Conservation (phyloP, 2,888 invertebrate species). For the Agelastica alni region DNA sequence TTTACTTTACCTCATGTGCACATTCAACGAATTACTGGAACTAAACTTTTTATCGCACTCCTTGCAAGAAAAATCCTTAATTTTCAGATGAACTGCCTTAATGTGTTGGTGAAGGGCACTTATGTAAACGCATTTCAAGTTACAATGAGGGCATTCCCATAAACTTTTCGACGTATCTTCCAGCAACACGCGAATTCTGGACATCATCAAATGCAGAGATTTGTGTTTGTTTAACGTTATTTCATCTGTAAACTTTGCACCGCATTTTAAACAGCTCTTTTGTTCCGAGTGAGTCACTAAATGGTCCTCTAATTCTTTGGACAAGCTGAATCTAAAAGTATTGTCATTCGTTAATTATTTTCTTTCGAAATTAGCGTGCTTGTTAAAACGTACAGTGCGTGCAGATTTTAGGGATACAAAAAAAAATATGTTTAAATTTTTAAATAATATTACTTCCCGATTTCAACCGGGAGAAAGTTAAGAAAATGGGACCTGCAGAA, state of each 20-base stretch:
- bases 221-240: constrained; percentile 2
- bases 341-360: no score
- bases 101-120: constrained; percentile 3
- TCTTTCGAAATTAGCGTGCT: no score
- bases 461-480: no score
- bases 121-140: background rate
- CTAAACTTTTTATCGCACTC: constrained; percentile 15
- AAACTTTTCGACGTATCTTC: background rate
- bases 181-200: background rate
- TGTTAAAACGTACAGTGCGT: no score
- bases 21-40: background rate
- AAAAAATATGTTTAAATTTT: no score
- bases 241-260: constrained; percentile 6
- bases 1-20: constrained; percentile 16
- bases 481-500: no score
- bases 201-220: constrained; percentile 7
- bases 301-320: constrained; percentile 13
- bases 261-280: constrained; percentile 18
- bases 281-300: constrained; percentile 1
- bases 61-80: constrained; percentile 5
- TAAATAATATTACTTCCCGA: no score
- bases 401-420: no score
- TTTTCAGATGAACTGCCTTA: constrained; percentile 14
- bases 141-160: background rate
- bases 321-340: no score